Base-by-base conservation (phyloP, 1,140 invertebrate species). In the Drosophila setifemur region DNA sequence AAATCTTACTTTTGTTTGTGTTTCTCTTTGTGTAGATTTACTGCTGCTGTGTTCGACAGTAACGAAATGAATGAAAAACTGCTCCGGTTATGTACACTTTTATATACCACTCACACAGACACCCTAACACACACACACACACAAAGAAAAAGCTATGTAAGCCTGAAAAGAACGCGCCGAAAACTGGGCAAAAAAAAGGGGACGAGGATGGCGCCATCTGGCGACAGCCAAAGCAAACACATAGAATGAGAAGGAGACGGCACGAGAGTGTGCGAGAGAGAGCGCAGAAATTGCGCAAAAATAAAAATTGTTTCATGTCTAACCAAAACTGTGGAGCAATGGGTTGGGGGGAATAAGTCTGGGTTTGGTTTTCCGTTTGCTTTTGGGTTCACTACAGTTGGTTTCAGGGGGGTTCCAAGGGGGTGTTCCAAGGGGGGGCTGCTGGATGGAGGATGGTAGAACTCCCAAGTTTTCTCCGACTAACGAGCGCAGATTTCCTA, bases 51-150 rank as follows among this genome's bases (percentile, higher is more conserved):
- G 60, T 53, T 37, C 71, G 75, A 74, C 76, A 81, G 76, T 81
- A 81, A 76, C 74, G 47, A 79, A 85, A 79, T 72, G 70, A 86
- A 85, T 86, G 81, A 58, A 74, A 72, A 86, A 76, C 57, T 48
- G 45, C 48, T 47, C 14, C 28, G 25, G 26, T 37, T 50, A 58
- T 75, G 53, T 64, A 47, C 31, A 18, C 14, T 14, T 25, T 37
- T 26, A 82, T 35, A 42, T 12, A 63, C 21, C 39, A 40, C 37
- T 63, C 18, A 48, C 26, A 43, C n/a, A 33, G 31, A 12, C 31
- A 14, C 40, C n/a, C n/a, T n/a, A n/a, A 54, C 53, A 28, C 43
- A 64, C 23, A 75, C 21, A 66, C n/a, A n/a, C 11, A 45, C n/a
- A 53, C 6, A 44, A 19, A 39, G 35, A n/a, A 45, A 54, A 48